These are phyloP conservation scores for Sturnus vulgaris DNA, from an alignment of 2,113 vertebrate species.

Conservation along the genomic window DNA sequence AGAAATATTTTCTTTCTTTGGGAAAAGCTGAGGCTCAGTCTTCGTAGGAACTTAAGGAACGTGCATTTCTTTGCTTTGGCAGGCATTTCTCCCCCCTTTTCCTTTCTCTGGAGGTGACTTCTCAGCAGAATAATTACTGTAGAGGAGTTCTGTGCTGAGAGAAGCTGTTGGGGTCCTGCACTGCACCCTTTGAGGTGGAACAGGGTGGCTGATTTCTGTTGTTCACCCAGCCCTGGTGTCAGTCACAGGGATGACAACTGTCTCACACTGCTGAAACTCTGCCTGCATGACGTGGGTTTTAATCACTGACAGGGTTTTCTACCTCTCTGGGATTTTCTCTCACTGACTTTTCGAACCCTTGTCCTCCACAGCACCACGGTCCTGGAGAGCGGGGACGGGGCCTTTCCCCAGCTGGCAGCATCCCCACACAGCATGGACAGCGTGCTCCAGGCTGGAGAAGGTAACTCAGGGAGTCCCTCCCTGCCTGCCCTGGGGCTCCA, in stretches of 20 bases:
- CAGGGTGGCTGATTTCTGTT: not conserved
- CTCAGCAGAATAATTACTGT: not conserved
- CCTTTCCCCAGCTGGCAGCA: conserved; percentile 84
- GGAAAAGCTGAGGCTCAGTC: not conserved
- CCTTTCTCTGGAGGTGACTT: not conserved
- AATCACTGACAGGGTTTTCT: not conserved
- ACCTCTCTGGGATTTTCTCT: not conserved
- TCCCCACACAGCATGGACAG: conserved; percentile 97
- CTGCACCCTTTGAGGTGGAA: not conserved
- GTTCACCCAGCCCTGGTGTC: not conserved
- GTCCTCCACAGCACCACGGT: conserved; percentile 73
- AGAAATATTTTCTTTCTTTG: not conserved
- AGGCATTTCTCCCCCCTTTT: not conserved
- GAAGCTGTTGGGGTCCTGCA: not conserved
- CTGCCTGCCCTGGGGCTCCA: conserved; percentile 67
- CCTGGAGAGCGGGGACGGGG: conserved; percentile 82
- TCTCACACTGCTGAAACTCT: not conserved
- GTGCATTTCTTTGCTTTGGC: not conserved
- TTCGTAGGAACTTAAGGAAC: fast-evolving
- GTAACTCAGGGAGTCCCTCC: conserved; percentile 17
- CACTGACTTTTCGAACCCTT: not conserved
- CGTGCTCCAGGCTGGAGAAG: conserved; percentile 86
- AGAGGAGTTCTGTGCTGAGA: not conserved
- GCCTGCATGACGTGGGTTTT: not conserved
- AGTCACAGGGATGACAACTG: not conserved